Conservation (phyloP, 2,113 vertebrate genomes). For the Morone chrysops region DNA sequence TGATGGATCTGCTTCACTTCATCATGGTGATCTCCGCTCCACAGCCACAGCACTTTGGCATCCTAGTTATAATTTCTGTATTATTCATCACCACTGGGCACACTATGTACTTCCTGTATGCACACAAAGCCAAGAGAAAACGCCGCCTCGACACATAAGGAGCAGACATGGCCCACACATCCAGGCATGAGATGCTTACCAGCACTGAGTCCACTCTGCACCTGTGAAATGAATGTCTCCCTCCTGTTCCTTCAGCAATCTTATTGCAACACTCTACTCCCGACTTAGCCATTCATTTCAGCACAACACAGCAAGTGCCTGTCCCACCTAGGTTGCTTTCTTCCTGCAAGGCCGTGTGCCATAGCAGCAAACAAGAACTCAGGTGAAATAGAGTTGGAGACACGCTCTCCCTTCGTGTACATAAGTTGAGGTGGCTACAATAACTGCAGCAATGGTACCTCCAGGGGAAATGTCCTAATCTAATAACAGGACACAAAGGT, state of each 20-base stretch:
- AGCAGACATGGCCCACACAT: constrained; percentile 38
- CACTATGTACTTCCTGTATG: constrained; percentile 84
- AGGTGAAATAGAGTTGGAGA: constrained; percentile 74
- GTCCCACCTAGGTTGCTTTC: constrained; percentile 63
- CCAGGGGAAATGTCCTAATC: constrained; percentile 46
- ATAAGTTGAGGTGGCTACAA: constrained; percentile 57
- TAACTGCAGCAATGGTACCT: constrained; percentile 54
- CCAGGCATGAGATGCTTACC: constrained; percentile 40
- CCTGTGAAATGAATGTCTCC: constrained; percentile 78
- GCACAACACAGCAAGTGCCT: constrained; percentile 69
- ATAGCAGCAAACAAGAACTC: constrained; percentile 68
- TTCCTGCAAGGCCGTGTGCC: constrained; percentile 46
- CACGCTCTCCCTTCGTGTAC: constrained; percentile 59
- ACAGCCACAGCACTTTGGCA: constrained; percentile 81
- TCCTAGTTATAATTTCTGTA: constrained; percentile 84
- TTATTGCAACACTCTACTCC: constrained; percentile 66
- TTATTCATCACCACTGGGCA: constrained; percentile 86
- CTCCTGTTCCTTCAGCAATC: constrained; percentile 62
- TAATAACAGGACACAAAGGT: constrained; percentile 49
- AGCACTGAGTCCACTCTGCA: constrained; percentile 67
- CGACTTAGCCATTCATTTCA: constrained; percentile 73
- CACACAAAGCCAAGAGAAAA: constrained; percentile 84
- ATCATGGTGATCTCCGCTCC: constrained; percentile 82
- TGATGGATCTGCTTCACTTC: constrained; percentile 87
- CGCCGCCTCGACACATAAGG: constrained; percentile 67